phyloP scores from a whole-genome alignment of 2,888 invertebrate genomes.

The Apodemia duryi region DNA sequence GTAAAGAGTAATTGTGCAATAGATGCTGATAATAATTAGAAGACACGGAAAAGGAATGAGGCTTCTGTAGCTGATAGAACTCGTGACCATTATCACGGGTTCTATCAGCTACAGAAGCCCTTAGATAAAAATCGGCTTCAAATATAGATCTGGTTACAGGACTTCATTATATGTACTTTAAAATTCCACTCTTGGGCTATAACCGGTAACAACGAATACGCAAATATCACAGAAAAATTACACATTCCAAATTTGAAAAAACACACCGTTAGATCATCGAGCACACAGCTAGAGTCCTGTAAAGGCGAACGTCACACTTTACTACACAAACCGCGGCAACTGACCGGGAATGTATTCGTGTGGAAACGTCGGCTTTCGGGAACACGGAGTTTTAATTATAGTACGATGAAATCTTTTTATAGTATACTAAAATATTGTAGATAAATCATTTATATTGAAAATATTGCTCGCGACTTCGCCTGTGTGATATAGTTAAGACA shows the following conservation, averaged over 20 bases:
- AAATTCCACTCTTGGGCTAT: not conserved
- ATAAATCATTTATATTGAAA: not conserved
- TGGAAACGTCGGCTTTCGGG: slow-evolving; percentile 11
- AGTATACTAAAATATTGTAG: slow-evolving; percentile 13
- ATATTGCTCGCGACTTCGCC: no score
- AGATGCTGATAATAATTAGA: no score
- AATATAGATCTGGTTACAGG: no score
- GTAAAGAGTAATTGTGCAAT: no score
- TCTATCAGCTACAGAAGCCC: no score
- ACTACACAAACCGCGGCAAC: slow-evolving; percentile 47
- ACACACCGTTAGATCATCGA: slow-evolving; percentile 48
- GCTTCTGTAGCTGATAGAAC: no score
- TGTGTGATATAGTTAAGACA: no score
- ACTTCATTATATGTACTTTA: no score
- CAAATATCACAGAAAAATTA: not conserved
- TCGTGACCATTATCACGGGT: no score
- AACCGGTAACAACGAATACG: slow-evolving; percentile 17
- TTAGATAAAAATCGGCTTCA: no score
- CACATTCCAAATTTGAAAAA: slow-evolving; percentile 24
- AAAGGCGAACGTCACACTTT: slow-evolving; percentile 49
- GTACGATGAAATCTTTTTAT: slow-evolving; percentile 19
- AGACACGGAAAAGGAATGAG: no score
- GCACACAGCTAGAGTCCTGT: slow-evolving; percentile 58
- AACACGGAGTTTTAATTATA: slow-evolving; percentile 17
- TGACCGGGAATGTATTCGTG: slow-evolving; percentile 28